Evolutionary conservation across 1,140 invertebrate species (phyloP).

Genomic region (Drosophila pandora): DNA sequence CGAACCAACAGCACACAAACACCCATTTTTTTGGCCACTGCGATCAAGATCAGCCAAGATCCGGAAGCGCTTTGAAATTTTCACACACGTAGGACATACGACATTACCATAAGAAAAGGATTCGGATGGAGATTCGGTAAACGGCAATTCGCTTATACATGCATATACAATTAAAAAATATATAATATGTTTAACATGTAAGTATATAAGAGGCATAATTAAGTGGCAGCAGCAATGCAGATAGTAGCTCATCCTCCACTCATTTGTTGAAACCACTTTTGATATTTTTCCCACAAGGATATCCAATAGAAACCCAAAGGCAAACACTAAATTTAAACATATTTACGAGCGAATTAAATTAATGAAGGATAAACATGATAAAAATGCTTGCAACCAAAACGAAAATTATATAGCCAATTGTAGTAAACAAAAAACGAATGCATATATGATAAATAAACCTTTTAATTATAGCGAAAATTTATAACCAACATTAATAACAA

Average conservation of each 20-base stretch:
- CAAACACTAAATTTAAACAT: slow-evolving; percentile 37
- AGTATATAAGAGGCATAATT: slow-evolving; percentile 74
- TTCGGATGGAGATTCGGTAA: slow-evolving; percentile 46
- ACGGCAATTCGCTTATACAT: slow-evolving; percentile 55
- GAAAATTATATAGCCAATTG: slow-evolving; percentile 66
- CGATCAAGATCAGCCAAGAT: slow-evolving; percentile 20
- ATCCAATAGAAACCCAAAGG: not conserved
- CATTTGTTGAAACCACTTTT: slow-evolving; percentile 27
- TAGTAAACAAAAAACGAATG: slow-evolving; percentile 59
- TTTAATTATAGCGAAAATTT: slow-evolving; percentile 70
- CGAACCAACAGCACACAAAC: slow-evolving; percentile 16
- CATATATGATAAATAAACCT: slow-evolving; percentile 45
- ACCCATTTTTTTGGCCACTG: slow-evolving; percentile 34
- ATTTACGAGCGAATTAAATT: slow-evolving; percentile 27
- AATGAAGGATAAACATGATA: slow-evolving; percentile 31
- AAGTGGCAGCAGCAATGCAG: slow-evolving; percentile 46
- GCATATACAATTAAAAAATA: slow-evolving; percentile 54
- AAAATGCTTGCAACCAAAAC: slow-evolving; percentile 50
- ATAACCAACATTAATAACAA: slow-evolving; percentile 55
- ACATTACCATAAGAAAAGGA: slow-evolving; percentile 57
- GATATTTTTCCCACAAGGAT: slow-evolving; percentile 20
- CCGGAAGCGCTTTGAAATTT: slow-evolving; percentile 52
- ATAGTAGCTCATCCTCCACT: slow-evolving; percentile 32
- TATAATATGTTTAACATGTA: slow-evolving; percentile 74
- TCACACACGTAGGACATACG: slow-evolving; percentile 59